Conservation (phyloP, 2,888 invertebrate genomes). For the Tortrix viridana region DNA sequence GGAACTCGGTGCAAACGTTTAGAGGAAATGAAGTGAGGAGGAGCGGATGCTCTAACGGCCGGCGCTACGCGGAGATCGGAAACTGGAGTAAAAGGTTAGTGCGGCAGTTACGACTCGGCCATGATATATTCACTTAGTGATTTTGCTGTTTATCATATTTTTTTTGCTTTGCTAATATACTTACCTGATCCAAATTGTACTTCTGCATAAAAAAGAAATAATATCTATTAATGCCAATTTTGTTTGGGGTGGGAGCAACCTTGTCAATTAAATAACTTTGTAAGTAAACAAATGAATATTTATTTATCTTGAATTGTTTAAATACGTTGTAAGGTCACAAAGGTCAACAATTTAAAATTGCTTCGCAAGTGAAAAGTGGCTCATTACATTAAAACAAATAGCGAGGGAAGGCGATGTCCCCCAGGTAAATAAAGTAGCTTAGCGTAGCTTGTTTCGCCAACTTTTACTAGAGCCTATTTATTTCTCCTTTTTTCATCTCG, state of each 20-base stretch:
- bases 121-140: conserved; percentile 32
- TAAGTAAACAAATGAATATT: too few species aligned
- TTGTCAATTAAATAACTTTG: too few species aligned
- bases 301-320: too few species aligned
- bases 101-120: conserved; percentile 44
- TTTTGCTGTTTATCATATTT: background rate
- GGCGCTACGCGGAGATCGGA: conserved; percentile 85
- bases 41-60: conserved; percentile 80
- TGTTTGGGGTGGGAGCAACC: too few species aligned
- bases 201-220: background rate
- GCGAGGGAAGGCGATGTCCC: conserved; percentile 44
- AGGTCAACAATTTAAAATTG: background rate
- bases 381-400: conserved; percentile 42
- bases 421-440: conserved; percentile 54
- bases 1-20: conserved; percentile 76
- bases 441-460: conserved; percentile 60
- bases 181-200: background rate
- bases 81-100: conserved; percentile 84
- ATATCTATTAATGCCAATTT: background rate
- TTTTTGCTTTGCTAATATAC: too few species aligned
- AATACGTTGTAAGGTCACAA: too few species aligned
- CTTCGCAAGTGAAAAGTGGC: conserved; percentile 3
- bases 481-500: conserved; percentile 72
- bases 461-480: conserved; percentile 73
- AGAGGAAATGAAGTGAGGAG: conserved; percentile 82